Evolutionary conservation across 2,113 vertebrate species (phyloP), one percentile per base, ranked within the genome.

Genomic region (Donacobius atricapilla): DNA sequence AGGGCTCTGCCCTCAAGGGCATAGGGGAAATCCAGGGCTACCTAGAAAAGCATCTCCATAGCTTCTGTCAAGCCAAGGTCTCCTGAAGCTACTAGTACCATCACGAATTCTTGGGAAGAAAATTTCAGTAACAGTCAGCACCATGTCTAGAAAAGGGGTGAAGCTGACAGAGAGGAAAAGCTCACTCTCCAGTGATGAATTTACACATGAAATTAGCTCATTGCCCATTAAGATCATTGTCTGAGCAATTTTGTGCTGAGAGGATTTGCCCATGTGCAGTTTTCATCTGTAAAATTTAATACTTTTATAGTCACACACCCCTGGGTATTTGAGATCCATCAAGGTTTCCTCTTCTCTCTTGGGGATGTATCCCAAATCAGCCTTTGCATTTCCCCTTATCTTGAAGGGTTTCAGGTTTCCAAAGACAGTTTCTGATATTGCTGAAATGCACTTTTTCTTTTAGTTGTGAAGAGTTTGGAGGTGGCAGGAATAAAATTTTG

Each of bases 181-280:
- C 25, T 84, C 14, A 0, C 6, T 60, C 10, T 76, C 27, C 24
- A 50, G 0, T 22, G 37, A 35, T 11, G 24, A 53, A 54, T 47
- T 50, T 14, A 1, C 31, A 10, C 6, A 42, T 15, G 6, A 56
- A 76, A 77, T 33, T 8, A 87, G 2, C 8, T 65, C 40, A 73
- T 60, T 71, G 11, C 7, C 7, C 22, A 37, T 31, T 33, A 56
- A n/a, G 7, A 21, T 40, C 1, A 12, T 37, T 24, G 30, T 31
- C 40, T 44, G 45, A 65, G 17, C 7, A 56, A 7, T 73, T 73
- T 25, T 68, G 54, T 2, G 11, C 37, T n/a, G 9, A 5, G 25
- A 39, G 8, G n/a, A 77, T 37, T 51, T 10, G 70, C 17, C 31
- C 13, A 20, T 2, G 3, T 48, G 3, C 4, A 15, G 7, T 42